Evolutionary conservation across 2,797 vertebrate species (phyloP), one percentile per base, ranked within the genome.

Genomic region (Microctenopoma stevenorrisi): DNA sequence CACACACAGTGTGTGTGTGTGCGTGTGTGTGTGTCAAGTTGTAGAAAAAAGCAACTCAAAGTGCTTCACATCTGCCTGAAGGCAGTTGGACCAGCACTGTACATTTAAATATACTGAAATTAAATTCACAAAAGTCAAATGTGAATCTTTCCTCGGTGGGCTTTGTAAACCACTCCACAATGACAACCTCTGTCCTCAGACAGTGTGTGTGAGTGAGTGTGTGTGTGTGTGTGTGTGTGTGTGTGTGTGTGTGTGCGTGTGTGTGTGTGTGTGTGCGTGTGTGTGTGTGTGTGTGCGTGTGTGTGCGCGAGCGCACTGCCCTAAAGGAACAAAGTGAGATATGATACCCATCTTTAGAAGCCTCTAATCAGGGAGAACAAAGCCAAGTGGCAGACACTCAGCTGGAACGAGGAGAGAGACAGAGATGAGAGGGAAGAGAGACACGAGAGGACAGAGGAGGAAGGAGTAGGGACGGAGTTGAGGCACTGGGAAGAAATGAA

Each of bases 331-430:
- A 75, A 69, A 76, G 65, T 65, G 43, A 84, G 76, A 82, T 80
- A 70, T 47, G 77, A 89, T 83, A 75, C 69, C 70, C 80, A 81
- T 89, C 82, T 86, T 79, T 51, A 66, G 60, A 85, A 66, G 76
- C 78, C 76, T 89, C 76, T 85, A 87, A 88, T 88, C 78, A 87
- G 28, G 11, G 53, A 83, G 75, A 84, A 87, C 79, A 89, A 85
- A 90, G 82, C 47, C 56, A 79, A 76, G 72, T 59, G 58, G 71
- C 10, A 14, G 56, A 78, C 68, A 40, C 65, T 80, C 38, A 50
- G 81, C 71, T 81, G 76, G 55, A 70, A 63, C 56, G 14, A 25
- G 47, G 40, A 14, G n/a, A 33, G 48, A 62, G 44, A 63, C 42
- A 64, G 43, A 46, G 54, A 76, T 49, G 66, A 71, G 68, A 72